Evolutionary conservation across 2,113 vertebrate genomes (phyloP), one percentile per base, ranked within the genome.

Genomic region (Lagopus muta): DNA sequence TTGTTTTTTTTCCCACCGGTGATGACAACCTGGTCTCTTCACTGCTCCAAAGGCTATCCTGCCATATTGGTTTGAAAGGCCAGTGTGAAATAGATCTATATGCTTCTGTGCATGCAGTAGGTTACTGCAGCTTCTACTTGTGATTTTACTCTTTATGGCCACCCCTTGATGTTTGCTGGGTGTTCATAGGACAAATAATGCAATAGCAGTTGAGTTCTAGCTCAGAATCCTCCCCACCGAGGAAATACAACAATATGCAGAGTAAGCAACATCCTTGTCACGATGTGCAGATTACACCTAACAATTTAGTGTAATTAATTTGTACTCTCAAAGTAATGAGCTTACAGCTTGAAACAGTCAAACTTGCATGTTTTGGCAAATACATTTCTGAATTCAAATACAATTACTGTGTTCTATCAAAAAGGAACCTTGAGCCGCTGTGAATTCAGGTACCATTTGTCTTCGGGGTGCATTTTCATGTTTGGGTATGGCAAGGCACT

Each of bases 361-460:
- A 25, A 75, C 30, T 30, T 61, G 50, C 40, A 34, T 11, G 32
- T 14, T 84, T 81, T 75, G 67, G 57, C 4, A 25, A 22, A 22
- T 32, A 12, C 13, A 52, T 57, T 79, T 40, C 38, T 38, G 38
- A 38, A 38, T 38, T 38, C 9, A 38, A 38, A 38, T 38, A 38
- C 65, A 57, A 14, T 64, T 34, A 75, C 82, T 20, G 89, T 79
- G 62, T 86, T 66, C 55, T 89, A 17, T 11, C 5, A 2, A 65
- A 85, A 74, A 52, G 36, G 90, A 94, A 98, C 98, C 97, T 97
- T 98, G 86, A 98, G 93, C 89, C 96, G 96, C n/a, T 97, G 97
- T 84, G 93, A 95, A 92, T 97, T 98, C 85, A 97, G 98, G 77
- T 79, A 86, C 97, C 97, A 96, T 81, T 95, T 96, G 25, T 93